phyloP scores from a whole-genome alignment of 2,797 vertebrate species.

The Enteromius fasciolatus region DNA sequence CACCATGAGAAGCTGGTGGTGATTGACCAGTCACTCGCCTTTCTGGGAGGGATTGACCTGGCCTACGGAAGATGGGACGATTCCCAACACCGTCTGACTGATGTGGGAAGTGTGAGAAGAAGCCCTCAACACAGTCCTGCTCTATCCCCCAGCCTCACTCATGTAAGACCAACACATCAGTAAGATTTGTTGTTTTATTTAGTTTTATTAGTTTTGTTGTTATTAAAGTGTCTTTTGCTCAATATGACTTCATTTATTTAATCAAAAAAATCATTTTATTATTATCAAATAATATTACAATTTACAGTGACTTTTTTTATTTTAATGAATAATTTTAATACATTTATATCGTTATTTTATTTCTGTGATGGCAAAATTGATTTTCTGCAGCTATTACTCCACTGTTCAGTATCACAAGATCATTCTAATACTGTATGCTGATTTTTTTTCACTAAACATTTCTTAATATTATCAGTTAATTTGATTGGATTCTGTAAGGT shows the following conservation, averaged over 20 bases:
- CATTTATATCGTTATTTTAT: neutral
- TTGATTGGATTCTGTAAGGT: neutral
- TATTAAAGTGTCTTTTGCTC: neutral
- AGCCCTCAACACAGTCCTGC: constrained; percentile 58
- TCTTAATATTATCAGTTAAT: neutral
- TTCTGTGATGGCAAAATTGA: neutral
- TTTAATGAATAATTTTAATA: neutral
- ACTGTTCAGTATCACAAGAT: neutral
- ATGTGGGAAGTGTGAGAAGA: constrained; percentile 65
- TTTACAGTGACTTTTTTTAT: neutral
- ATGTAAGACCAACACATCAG: constrained; percentile 32
- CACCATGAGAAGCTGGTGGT: constrained; percentile 68
- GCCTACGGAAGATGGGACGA: constrained; percentile 68
- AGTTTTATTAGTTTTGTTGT: neutral
- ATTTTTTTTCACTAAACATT: neutral
- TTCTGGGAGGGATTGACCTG: constrained; percentile 65
- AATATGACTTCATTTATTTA: neutral
- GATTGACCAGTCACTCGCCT: constrained; percentile 67
- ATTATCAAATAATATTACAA: neutral
- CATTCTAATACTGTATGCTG: neutral
- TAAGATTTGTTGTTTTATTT: neutral
- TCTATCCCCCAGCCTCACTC: constrained; percentile 47
- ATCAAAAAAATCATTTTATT: neutral
- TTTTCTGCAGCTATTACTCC: neutral
- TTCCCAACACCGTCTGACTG: constrained; percentile 63